Conservation (phyloP, 2,797 vertebrate species). For the Diglossa cyanea region DNA sequence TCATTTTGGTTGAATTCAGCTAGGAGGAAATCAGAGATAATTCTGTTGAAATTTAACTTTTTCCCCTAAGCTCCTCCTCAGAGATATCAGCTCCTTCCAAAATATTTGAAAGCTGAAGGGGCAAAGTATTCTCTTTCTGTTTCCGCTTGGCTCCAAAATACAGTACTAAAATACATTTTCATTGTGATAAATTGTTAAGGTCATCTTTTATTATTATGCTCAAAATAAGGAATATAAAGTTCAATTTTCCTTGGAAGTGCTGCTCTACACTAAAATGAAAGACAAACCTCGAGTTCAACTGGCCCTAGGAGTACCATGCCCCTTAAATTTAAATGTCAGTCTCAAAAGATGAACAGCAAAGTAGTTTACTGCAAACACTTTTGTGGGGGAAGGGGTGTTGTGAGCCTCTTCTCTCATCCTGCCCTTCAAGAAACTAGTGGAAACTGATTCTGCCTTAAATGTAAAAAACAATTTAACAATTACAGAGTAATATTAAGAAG, state of each 20-base stretch:
- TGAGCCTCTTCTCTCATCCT: not conserved
- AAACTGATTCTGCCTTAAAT: not conserved
- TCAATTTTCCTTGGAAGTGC: not conserved
- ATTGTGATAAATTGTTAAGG: not conserved
- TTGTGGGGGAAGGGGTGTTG: too few species aligned
- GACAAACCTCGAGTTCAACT: not conserved
- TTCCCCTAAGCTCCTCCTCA: not conserved
- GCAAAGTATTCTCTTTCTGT: not conserved
- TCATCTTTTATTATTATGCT: not conserved
- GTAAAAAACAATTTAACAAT: not conserved
- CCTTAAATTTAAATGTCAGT: not conserved
- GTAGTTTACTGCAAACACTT: not conserved
- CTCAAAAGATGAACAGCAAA: not conserved
- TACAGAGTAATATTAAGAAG: not conserved
- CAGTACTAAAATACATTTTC: not conserved
- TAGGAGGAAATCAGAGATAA: not conserved
- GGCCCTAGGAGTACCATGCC: not conserved
- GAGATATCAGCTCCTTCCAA: not conserved
- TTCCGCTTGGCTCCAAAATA: not conserved
- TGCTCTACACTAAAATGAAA: not conserved
- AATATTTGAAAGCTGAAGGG: not conserved
- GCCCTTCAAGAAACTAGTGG: not conserved
- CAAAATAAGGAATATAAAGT: not conserved
- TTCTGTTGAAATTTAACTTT: not conserved
- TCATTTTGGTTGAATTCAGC: not conserved